Conservation (phyloP, 2,888 invertebrate genomes). For the Peribatodes rhomboidaria region DNA sequence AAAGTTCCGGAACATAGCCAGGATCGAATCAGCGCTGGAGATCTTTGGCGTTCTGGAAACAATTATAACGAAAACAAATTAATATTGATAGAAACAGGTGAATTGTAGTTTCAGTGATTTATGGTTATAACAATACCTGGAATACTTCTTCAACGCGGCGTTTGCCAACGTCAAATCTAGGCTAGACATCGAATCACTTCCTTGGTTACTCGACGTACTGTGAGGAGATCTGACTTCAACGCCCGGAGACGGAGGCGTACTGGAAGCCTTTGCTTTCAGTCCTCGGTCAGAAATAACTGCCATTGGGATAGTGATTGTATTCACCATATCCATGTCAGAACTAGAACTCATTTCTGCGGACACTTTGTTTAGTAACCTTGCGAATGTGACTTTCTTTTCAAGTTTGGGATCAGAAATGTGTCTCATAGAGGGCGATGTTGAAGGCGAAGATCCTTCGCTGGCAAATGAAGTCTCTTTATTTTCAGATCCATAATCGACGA, state of each 20-base stretch:
- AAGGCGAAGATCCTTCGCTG: constrained; percentile 81
- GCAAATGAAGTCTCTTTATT: constrained; percentile 88
- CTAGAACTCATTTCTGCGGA: constrained; percentile 93
- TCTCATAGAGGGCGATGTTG: constrained; percentile 85
- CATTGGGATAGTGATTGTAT: constrained; percentile 82
- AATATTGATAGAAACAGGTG: neutral
- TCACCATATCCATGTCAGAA: constrained; percentile 89
- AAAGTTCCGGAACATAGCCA: constrained; percentile 92
- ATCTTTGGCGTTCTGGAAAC: constrained; percentile 87
- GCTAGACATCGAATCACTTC: constrained; percentile 92
- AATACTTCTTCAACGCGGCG: constrained; percentile 86
- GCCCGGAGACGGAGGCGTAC: constrained; percentile 89
- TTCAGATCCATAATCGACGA: constrained; percentile 79
- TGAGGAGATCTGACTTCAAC: constrained; percentile 88
- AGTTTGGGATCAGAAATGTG: constrained; percentile 89
- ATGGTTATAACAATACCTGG: constrained; percentile 62
- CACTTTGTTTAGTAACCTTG: constrained; percentile 90
- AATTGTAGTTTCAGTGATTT: neutral
- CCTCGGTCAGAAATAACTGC: constrained; percentile 78
- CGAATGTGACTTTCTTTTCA: constrained; percentile 93
- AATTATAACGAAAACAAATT: constrained; percentile 36
- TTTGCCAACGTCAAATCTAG: constrained; percentile 89
- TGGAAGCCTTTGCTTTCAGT: constrained; percentile 75
- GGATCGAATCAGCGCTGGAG: constrained; percentile 92
- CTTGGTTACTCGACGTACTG: constrained; percentile 91